A percentile compares a stretch with the other conserved stretches of the same genome.
Conservation (phyloP, 2,888 invertebrate genomes). For the Therioaphis trifolii region DNA sequence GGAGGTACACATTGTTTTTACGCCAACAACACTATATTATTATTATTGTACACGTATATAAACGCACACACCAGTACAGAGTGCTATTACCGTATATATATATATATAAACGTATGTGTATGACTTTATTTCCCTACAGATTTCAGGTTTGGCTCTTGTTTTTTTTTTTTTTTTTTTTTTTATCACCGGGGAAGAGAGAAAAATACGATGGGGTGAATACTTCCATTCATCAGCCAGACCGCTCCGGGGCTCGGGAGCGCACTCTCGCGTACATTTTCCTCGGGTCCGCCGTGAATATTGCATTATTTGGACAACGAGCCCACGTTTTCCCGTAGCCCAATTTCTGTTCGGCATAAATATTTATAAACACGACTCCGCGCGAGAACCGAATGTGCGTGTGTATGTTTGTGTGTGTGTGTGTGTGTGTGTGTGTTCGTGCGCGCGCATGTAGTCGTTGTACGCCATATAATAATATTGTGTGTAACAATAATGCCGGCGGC, state of each 20-base stretch:
- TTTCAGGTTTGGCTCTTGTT: conserved; percentile 5
- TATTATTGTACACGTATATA: neutral
- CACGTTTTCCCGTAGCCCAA: conserved; percentile 34
- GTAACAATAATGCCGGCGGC: neutral
- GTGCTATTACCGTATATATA: conserved; percentile 16
- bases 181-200: neutral
- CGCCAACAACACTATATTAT: neutral
- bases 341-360: conserved; percentile 36
- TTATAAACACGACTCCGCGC: conserved; percentile 12
- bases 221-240: conserved; percentile 52
- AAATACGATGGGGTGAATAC: conserved; percentile 16
- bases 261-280: neutral
- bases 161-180: conserved; percentile 31
- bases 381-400: neutral
- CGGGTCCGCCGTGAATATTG: conserved; percentile 46
- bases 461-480: neutral
- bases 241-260: neutral
- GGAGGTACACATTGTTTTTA: neutral
- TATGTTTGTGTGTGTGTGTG: too few relatives aligned
- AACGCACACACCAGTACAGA: neutral
- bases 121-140: conserved; percentile 57
- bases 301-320: conserved; percentile 38
- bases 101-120: neutral
- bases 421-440: too few relatives aligned
- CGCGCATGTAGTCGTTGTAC: too few relatives aligned